Conservation (phyloP, 2,797 vertebrate genomes). For the Sandelia bainsii region DNA sequence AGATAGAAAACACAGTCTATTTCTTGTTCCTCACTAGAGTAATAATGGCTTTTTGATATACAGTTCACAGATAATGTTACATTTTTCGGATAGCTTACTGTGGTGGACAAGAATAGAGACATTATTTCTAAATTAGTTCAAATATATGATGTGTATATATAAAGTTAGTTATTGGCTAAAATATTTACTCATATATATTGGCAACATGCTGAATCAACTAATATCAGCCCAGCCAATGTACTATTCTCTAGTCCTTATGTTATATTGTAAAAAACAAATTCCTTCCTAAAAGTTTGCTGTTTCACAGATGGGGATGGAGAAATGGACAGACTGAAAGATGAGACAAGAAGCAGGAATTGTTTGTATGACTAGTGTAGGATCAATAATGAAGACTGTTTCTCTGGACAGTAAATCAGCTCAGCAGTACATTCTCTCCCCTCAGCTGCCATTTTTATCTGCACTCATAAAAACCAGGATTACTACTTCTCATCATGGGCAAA, state of each 20-base stretch:
- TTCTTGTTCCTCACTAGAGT: too few relatives aligned
- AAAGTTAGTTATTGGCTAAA: too few relatives aligned
- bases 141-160: too few relatives aligned
- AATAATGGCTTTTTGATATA: too few relatives aligned
- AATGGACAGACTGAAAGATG: background rate
- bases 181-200: too few relatives aligned
- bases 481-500: constrained; percentile 28
- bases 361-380: constrained; percentile 33
- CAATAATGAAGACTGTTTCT: constrained; percentile 45
- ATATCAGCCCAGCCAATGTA: background rate
- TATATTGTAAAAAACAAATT: background rate
- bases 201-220: background rate
- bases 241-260: background rate
- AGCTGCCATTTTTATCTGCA: constrained; percentile 40
- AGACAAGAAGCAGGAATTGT: constrained; percentile 18
- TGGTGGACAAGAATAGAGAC: too few relatives aligned
- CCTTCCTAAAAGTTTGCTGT: background rate
- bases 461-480: constrained; percentile 66
- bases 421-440: constrained; percentile 40
- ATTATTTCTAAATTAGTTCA: too few relatives aligned
- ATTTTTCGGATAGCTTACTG: too few relatives aligned
- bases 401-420: constrained; percentile 54
- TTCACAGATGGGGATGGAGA: background rate
- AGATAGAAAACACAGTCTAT: too few relatives aligned
- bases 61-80: too few relatives aligned